Percentiles rank a stretch among this genome's conserved stretches.
phyloP scores from a whole-genome alignment of 2,797 vertebrate species.

The Aphelocoma californica region DNA sequence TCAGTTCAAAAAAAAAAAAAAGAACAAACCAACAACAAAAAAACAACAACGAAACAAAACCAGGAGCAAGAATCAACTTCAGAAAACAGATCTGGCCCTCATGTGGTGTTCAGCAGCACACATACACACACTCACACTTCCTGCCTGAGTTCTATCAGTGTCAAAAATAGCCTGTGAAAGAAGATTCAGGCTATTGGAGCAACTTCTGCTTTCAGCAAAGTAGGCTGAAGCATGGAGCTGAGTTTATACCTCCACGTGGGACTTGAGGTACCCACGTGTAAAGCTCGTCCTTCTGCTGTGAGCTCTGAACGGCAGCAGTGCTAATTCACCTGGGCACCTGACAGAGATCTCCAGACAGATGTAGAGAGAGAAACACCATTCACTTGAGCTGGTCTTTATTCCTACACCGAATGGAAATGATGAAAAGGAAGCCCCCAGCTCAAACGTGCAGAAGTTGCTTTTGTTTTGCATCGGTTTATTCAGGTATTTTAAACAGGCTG shows the following conservation, averaged over 20 bases:
- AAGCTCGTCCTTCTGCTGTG: not conserved
- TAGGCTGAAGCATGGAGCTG: not conserved
- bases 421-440: not conserved
- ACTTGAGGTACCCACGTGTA: not conserved
- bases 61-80: not conserved
- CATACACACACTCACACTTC: not conserved
- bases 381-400: not conserved
- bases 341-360: not conserved
- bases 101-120: slow-evolving; percentile 16
- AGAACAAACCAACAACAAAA: not conserved
- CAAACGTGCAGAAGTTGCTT: not conserved
- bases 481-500: not conserved
- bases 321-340: not conserved
- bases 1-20: not conserved
- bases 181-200: not conserved
- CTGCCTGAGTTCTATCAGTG: not conserved
- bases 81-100: slow-evolving; percentile 1
- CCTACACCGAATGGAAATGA: not conserved
- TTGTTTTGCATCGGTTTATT: not conserved
- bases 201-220: slow-evolving; percentile 12
- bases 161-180: slow-evolving; percentile 13
- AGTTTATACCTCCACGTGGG: not conserved
- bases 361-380: not conserved
- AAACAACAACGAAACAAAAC: not conserved
- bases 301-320: not conserved